Evolutionary conservation across 2,888 invertebrate species (phyloP).

Genomic region (Ephialtes manifestator): DNA sequence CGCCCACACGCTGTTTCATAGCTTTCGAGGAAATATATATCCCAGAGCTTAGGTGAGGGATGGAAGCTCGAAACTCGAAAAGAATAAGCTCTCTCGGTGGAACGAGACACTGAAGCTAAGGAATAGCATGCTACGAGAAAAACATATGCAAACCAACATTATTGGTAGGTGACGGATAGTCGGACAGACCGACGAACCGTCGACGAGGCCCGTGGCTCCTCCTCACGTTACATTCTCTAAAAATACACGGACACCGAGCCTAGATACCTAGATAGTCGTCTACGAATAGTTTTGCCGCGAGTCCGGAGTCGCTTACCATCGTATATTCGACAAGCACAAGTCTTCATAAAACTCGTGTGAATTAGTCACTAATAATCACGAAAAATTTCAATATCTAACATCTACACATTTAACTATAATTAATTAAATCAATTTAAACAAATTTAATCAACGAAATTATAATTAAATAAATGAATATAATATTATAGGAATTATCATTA

Average conservation of each 20-base stretch:
- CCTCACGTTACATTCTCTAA: slow-evolving; percentile 86
- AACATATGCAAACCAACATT: slow-evolving; percentile 33
- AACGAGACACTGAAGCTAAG: background rate
- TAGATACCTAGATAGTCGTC: slow-evolving; percentile 86
- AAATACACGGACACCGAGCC: slow-evolving; percentile 85
- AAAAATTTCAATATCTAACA: background rate
- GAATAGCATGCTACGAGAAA: slow-evolving; percentile 1
- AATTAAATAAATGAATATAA: too few relatives aligned
- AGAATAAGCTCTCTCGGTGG: background rate
- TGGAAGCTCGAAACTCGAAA: background rate
- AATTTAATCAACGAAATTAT: too few relatives aligned
- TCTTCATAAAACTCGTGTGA: slow-evolving; percentile 74
- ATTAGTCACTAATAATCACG: slow-evolving; percentile 76
- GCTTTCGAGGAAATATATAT: slow-evolving; percentile 41
- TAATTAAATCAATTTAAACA: background rate
- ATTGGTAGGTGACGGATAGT: slow-evolving; percentile 61
- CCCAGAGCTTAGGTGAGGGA: slow-evolving; percentile 21
- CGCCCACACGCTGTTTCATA: slow-evolving; percentile 41
- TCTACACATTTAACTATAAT: background rate
- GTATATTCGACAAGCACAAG: slow-evolving; percentile 45
- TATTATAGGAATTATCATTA: too few relatives aligned
- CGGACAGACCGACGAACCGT: slow-evolving; percentile 68
- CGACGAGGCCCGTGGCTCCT: slow-evolving; percentile 75
- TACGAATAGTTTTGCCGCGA: slow-evolving; percentile 83
- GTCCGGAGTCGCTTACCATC: slow-evolving; percentile 69